Evolutionary conservation across 2,888 invertebrate genomes (phyloP).

Genomic region (Caradrina kadenii): DNA sequence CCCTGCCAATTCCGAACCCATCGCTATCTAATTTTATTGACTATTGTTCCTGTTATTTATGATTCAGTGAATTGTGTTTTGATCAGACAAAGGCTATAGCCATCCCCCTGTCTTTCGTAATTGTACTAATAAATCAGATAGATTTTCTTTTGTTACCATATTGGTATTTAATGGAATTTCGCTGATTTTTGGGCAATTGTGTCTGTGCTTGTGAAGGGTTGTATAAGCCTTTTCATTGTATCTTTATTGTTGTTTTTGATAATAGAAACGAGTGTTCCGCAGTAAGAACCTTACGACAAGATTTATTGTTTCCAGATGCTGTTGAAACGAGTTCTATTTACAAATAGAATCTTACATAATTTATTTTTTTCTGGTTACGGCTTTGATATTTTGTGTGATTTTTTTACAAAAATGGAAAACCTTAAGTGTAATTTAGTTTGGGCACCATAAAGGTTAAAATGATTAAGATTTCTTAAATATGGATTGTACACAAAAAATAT

Average conservation of each 20-base stretch:
- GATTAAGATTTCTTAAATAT: background rate
- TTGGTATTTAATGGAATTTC: conserved; percentile 61
- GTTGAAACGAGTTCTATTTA: conserved; percentile 34
- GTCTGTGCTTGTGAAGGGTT: conserved; percentile 38
- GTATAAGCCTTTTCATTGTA: conserved; percentile 31
- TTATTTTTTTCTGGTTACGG: conserved; percentile 35
- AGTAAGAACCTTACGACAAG: conserved; percentile 30
- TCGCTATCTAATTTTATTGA: conserved; percentile 87
- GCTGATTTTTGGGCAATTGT: conserved; percentile 51
- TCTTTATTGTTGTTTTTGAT: conserved; percentile 35
- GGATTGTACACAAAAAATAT: background rate
- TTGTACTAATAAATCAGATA: conserved; percentile 86
- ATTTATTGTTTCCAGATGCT: conserved; percentile 50
- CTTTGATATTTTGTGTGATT: conserved; percentile 16
- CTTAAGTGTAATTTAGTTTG: background rate
- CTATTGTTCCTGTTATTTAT: conserved; percentile 88
- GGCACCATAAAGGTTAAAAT: background rate
- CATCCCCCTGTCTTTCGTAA: conserved; percentile 80
- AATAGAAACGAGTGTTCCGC: conserved; percentile 43
- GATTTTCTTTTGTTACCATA: conserved; percentile 79
- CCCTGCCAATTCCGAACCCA: conserved; percentile 79
- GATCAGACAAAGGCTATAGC: conserved; percentile 84
- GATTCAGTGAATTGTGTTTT: conserved; percentile 85
- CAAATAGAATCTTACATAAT: conserved; percentile 32
- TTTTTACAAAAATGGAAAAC: conserved; percentile 11